Evolutionary conservation across 2,888 invertebrate genomes (phyloP).

Genomic region (Prosapia bicincta): DNA sequence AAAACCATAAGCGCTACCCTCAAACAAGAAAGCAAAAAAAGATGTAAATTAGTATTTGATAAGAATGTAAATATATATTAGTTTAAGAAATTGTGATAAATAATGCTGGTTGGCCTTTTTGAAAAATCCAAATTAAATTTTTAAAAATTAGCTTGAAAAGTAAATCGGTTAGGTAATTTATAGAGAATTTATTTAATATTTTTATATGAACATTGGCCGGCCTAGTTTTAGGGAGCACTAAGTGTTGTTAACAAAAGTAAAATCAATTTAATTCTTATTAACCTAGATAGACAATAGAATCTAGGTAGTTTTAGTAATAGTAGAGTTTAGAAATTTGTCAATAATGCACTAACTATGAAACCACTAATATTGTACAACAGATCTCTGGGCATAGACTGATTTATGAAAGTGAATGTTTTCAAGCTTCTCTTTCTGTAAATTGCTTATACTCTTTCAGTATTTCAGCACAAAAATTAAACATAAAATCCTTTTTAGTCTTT

Average conservation of each 20-base stretch:
- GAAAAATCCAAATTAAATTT: neutral
- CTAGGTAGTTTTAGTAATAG: no score
- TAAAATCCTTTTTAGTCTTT: no score
- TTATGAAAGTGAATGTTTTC: neutral
- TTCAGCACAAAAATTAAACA: no score
- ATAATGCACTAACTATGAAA: neutral
- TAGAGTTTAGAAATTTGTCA: neutral
- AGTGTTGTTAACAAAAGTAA: neutral
- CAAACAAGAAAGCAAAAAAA: neutral
- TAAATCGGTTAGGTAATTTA: neutral
- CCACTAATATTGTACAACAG: neutral
- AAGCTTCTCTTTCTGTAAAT: no score
- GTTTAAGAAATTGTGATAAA: neutral
- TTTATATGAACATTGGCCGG: neutral
- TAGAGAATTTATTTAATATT: neutral
- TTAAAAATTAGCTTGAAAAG: neutral
- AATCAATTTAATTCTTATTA: neutral
- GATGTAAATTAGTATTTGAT: neutral
- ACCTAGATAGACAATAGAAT: neutral
- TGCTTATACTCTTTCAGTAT: no score
- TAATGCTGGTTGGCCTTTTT: neutral
- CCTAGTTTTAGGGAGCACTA: neutral
- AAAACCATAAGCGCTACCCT: neutral
- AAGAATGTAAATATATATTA: neutral
- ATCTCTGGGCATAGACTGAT: neutral